phyloP scores from a whole-genome alignment of 2,797 vertebrate genomes.

The Dermochelys coriacea region DNA sequence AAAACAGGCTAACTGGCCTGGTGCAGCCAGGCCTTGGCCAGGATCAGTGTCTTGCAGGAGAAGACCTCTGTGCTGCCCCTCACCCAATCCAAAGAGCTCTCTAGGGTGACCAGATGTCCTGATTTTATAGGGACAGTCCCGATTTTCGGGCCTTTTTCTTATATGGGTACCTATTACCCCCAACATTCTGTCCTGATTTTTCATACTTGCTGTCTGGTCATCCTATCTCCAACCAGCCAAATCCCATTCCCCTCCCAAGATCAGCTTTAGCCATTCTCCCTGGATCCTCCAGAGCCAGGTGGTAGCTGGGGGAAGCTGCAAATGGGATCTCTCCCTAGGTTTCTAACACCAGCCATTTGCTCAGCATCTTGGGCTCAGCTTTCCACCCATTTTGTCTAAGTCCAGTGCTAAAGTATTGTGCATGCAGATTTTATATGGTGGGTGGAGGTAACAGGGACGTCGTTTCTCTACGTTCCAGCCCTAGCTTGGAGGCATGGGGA shows the following conservation, averaged over 20 bases:
- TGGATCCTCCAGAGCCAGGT: neutral
- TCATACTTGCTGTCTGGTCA: no score
- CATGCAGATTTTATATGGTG: neutral
- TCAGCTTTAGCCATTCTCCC: neutral
- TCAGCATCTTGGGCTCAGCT: neutral
- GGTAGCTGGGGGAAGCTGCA: fast-evolving
- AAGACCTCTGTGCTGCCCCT: neutral
- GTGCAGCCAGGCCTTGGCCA: neutral
- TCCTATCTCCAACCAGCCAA: neutral
- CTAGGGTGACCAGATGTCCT: no score
- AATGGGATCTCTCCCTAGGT: neutral
- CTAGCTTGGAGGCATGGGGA: neutral
- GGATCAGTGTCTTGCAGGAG: neutral
- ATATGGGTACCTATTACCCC: no score
- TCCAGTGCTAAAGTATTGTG: neutral
- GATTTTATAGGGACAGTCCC: no score
- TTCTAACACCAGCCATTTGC: neutral
- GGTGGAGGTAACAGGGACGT: neutral
- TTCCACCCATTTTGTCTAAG: neutral
- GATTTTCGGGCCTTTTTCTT: no score
- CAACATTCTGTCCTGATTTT: no score
- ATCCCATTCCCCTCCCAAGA: neutral
- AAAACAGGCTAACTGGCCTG: neutral
- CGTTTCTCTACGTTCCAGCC: neutral
- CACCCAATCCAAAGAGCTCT: neutral